These are phyloP conservation scores for Tachystola acroxantha DNA, from an alignment of 2,888 invertebrate species.

Conservation along the genomic window DNA sequence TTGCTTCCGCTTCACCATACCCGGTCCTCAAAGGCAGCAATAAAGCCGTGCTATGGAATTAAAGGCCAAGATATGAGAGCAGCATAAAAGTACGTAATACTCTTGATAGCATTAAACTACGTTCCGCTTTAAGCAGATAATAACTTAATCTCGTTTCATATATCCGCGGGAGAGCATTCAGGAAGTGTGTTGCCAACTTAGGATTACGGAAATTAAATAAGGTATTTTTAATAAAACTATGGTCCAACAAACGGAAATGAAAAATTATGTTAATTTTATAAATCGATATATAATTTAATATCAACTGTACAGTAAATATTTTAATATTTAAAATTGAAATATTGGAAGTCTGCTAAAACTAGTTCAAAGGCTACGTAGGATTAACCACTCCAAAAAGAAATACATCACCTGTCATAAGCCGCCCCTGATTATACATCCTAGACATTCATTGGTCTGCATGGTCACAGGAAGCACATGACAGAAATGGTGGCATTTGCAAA, in stretches of 20 bases:
- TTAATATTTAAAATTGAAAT: too few species aligned
- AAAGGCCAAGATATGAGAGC: background rate
- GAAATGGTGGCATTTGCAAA: too few species aligned
- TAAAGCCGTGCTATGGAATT: background rate
- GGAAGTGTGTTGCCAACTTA: background rate
- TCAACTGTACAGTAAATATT: too few species aligned
- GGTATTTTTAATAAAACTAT: background rate
- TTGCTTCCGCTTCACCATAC: too few species aligned
- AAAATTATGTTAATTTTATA: background rate
- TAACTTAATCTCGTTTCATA: conserved; percentile 53
- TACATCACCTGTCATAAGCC: too few species aligned
- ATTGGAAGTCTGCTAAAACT: too few species aligned
- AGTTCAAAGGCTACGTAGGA: too few species aligned
- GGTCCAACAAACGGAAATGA: background rate
- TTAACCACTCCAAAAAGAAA: too few species aligned
- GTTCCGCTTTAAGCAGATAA: conserved; percentile 39
- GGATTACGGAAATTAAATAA: background rate
- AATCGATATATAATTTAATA: too few species aligned
- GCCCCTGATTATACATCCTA: too few species aligned
- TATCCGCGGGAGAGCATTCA: conserved; percentile 1
- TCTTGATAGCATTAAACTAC: conserved; percentile 14
- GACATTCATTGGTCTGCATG: too few species aligned
- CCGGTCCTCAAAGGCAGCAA: background rate
- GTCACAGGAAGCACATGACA: too few species aligned
- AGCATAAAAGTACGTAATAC: conserved; percentile 5